Evolutionary conservation across 2,888 invertebrate species (phyloP).

Genomic region (Marronus borbonicus): DNA sequence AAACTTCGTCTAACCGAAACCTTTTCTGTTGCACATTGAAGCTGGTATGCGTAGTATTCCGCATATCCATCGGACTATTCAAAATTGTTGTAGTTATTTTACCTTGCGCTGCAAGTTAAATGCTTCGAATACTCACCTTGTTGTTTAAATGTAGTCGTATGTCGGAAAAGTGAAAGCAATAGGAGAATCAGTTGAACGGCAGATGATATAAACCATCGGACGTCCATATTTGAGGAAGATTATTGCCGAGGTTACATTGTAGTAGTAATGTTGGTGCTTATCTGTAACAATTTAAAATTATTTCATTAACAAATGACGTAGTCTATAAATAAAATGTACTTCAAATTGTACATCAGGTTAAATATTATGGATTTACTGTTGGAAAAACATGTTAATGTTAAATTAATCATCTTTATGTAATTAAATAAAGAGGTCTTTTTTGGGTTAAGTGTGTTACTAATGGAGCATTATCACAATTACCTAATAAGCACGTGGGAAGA

Average conservation of each 20-base stretch:
- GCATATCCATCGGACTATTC: conserved; percentile 9
- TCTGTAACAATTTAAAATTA: conserved; percentile 65
- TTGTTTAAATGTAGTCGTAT: conserved; percentile 67
- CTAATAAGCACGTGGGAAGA: too few species aligned
- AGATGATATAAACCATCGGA: conserved; percentile 66
- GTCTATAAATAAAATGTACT: too few species aligned
- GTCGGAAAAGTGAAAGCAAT: conserved; percentile 64
- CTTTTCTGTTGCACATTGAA: neutral
- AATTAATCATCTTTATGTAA: too few species aligned
- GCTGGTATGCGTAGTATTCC: conserved; percentile 16
- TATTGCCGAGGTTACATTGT: conserved; percentile 67
- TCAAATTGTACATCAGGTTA: too few species aligned
- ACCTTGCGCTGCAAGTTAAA: neutral
- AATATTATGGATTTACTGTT: too few species aligned
- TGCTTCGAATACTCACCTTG: conserved; percentile 62
- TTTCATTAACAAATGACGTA: too few species aligned
- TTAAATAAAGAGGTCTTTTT: too few species aligned
- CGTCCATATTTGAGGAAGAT: conserved; percentile 65
- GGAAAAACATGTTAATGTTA: too few species aligned
- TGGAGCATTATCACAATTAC: too few species aligned
- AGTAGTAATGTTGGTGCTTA: conserved; percentile 59
- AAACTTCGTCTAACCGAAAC: conserved; percentile 40
- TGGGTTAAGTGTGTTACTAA: too few species aligned
- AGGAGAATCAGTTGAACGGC: conserved; percentile 64
- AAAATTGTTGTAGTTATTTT: conserved; percentile 10